A percentile compares a stretch with the other conserved stretches of the same genome.
Evolutionary conservation across 2,113 vertebrate species (phyloP).

Genomic region (Scatophagus argus): DNA sequence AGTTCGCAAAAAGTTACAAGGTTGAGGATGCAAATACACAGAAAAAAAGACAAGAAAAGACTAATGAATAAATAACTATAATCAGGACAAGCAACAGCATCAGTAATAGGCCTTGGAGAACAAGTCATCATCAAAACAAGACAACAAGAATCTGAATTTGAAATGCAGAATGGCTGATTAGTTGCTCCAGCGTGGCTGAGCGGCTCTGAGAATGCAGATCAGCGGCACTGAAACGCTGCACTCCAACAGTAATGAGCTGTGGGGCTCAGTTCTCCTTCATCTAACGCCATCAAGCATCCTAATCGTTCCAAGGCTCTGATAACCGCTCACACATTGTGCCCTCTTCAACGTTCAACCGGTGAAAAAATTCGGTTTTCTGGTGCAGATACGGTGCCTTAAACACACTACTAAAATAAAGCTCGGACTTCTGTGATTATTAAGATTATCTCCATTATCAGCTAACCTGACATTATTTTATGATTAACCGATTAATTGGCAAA

Average conservation of each 20-base stretch:
- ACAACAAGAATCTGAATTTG: slow-evolving; percentile 58
- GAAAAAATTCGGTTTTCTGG: not conserved
- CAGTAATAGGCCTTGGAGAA: slow-evolving; percentile 47
- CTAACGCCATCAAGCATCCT: slow-evolving; percentile 13
- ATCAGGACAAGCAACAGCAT: slow-evolving; percentile 26
- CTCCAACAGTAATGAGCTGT: slow-evolving; percentile 56
- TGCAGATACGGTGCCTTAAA: not conserved
- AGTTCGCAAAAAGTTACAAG: not conserved
- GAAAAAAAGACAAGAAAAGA: not conserved
- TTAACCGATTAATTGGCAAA: too few species aligned
- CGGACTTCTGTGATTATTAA: too few species aligned
- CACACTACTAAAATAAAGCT: not conserved
- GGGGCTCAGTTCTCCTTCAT: slow-evolving; percentile 38
- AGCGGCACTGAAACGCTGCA: slow-evolving; percentile 30
- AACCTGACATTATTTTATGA: too few species aligned
- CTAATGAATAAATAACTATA: slow-evolving; percentile 49
- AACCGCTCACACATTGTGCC: not conserved
- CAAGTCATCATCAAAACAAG: slow-evolving; percentile 52
- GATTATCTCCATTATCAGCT: too few species aligned
- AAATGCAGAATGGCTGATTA: slow-evolving; percentile 60
- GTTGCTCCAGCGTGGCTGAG: slow-evolving; percentile 23
- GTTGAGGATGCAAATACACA: slow-evolving; percentile 3
- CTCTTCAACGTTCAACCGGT: slow-evolving; percentile 9
- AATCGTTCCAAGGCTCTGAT: slow-evolving; percentile 23
- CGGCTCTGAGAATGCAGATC: slow-evolving; percentile 43